A percentile compares a stretch with the other conserved stretches of the same genome.
Conservation (phyloP, 1,140 invertebrate species). For the Yoshiicerus persimilis region DNA sequence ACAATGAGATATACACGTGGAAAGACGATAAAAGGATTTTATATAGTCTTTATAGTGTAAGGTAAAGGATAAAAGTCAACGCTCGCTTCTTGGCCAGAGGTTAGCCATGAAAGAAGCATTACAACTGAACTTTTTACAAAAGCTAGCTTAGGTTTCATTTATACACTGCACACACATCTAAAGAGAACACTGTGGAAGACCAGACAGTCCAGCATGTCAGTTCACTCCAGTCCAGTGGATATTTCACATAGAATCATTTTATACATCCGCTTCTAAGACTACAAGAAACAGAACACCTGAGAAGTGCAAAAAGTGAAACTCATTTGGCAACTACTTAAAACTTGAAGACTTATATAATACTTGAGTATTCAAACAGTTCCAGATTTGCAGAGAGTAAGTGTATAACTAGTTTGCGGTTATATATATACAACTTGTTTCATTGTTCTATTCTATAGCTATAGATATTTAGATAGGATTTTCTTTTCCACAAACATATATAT, state of each 20-base stretch:
- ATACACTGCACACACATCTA: background rate
- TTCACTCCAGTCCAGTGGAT: background rate
- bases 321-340: background rate
- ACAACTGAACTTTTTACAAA: background rate
- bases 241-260: background rate
- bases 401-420: background rate
- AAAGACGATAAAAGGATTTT: background rate
- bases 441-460: background rate
- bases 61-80: background rate
- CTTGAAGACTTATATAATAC: background rate
- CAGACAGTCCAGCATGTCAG: background rate
- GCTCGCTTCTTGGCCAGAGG: background rate
- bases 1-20: background rate
- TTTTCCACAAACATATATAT: too few relatives aligned
- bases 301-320: background rate
- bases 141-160: background rate
- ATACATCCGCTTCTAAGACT: background rate
- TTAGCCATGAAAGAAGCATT: background rate
- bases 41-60: background rate
- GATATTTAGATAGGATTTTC: too few relatives aligned
- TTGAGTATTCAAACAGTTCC: too few relatives aligned
- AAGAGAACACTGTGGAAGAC: background rate
- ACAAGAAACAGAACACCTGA: background rate
- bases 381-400: too few relatives aligned
- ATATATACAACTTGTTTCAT: background rate